These are phyloP conservation scores for Solenopsis fugax DNA, from an alignment of 1,140 invertebrate species.

Conservation along the genomic window DNA sequence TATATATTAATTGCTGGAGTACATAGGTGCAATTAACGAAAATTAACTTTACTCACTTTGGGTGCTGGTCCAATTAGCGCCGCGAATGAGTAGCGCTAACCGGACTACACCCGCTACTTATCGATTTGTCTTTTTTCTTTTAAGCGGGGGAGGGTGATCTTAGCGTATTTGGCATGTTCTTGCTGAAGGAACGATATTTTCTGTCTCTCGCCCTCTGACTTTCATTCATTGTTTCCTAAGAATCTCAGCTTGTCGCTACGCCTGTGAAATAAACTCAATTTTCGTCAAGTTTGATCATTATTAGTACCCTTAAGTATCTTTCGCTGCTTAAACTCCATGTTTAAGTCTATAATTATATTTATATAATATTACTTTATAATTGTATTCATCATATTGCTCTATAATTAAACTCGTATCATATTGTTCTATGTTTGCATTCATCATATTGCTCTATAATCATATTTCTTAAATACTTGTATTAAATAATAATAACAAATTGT, in stretches of 20 bases:
- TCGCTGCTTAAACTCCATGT: not conserved
- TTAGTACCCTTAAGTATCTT: constrained; percentile 23
- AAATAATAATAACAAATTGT: constrained; percentile 13
- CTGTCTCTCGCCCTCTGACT: constrained; percentile 79
- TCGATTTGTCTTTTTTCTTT: constrained; percentile 48
- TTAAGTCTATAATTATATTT: constrained; percentile 5
- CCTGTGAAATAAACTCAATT: constrained; percentile 84
- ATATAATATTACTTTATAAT: not conserved
- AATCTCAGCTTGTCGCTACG: constrained; percentile 82
- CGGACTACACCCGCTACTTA: constrained; percentile 45
- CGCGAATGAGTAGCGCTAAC: constrained; percentile 3
- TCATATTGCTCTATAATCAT: constrained; percentile 8
- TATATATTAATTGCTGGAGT: constrained; percentile 2
- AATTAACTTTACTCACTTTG: constrained; percentile 58
- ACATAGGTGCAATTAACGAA: constrained; percentile 68
- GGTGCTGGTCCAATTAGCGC: not conserved
- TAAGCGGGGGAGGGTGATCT: constrained; percentile 20
- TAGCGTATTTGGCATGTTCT: constrained; percentile 76
- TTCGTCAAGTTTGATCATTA: constrained; percentile 75
- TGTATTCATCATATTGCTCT: not conserved
- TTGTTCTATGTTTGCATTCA: not conserved
- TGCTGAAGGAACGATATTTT: constrained; percentile 79
- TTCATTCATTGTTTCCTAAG: constrained; percentile 80
- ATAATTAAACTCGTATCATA: not conserved
- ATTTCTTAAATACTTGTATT: not conserved